These are phyloP conservation scores for Ammodytes marinus DNA, from an alignment of 2,113 vertebrate species.

Conservation along the genomic window DNA sequence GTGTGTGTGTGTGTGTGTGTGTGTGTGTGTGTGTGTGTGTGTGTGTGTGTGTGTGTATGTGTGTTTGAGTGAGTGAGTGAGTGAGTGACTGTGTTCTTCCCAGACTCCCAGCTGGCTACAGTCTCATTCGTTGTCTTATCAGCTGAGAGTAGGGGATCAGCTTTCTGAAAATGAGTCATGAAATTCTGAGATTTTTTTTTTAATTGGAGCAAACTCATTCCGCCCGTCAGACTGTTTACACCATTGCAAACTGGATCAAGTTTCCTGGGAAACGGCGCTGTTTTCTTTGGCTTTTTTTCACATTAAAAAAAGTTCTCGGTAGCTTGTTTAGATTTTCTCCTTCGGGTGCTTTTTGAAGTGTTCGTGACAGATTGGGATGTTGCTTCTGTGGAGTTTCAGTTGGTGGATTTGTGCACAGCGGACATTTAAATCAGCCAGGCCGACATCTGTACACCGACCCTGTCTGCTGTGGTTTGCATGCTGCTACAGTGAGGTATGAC, in stretches of 20 bases:
- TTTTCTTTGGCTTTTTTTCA: constrained; percentile 53
- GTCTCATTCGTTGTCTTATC: constrained; percentile 70
- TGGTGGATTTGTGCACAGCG: not conserved
- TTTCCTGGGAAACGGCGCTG: constrained; percentile 41
- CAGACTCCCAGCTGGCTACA: constrained; percentile 58
- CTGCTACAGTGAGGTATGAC: constrained; percentile 55
- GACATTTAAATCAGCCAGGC: constrained; percentile 37
- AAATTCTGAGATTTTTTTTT: constrained; percentile 38
- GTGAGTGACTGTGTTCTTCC: constrained; percentile 1
- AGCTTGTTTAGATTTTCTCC: constrained; percentile 53
- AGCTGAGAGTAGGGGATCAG: constrained; percentile 46
- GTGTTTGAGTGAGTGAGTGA: not conserved
- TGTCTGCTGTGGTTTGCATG: constrained; percentile 56
- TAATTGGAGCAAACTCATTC: constrained; percentile 17
- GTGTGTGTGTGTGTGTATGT: constrained; percentile 32
- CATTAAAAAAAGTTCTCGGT: constrained; percentile 27
- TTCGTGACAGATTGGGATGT: constrained; percentile 29
- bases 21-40: constrained; percentile 25
- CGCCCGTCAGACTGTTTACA: constrained; percentile 46
- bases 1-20: constrained; percentile 19
- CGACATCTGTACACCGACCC: constrained; percentile 38
- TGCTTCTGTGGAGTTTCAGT: not conserved
- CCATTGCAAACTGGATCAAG: constrained; percentile 39
- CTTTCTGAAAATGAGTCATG: constrained; percentile 70
- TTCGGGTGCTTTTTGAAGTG: constrained; percentile 37